Base-by-base conservation (phyloP, 2,888 invertebrate genomes). In the Laothoe populi region DNA sequence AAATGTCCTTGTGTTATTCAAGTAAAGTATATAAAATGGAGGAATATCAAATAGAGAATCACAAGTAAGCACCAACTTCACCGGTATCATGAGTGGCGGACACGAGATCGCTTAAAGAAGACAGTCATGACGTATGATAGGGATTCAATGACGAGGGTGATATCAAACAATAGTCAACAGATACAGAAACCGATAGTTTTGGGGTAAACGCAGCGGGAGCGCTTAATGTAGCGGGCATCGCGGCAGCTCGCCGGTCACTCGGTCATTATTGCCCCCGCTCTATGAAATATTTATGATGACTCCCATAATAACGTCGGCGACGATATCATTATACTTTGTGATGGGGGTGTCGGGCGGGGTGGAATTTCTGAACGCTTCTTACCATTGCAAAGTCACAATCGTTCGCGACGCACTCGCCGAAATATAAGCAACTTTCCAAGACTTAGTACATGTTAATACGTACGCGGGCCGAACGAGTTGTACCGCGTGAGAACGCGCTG, bases 241-340 rank as follows among this genome's bases (percentile, higher is more conserved):
- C 64, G 66, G 71, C 74, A 73, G 70, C 75, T 70, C 66, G 81
- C 78, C 87, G 90, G 90, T 90, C 90, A 90, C 84, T 89, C 87
- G 91, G 90, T 90, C 92, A 91, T 91, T 90, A 91, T 89, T 86
- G 89, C 90, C 91, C 90, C 83, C 84, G 81, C 81, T 85, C 87
- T 90, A 92, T 92, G 92, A 92, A 93, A 93, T 92, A 93, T 92
- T 91, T 92, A 92, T 92, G 92, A 92, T 90, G 87, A 88, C 86
- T 90, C 86, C 88, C 88, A 91, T 89, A 90, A 93, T 91, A 92
- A 88, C 90, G 87, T 83, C 84, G 87, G 86, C 90, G 89, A 89
- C 89, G 92, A 88, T 88, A 89, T 91, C 93, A 93, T 93, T 93
- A 94, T 93, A 93, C 93, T 93, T 93, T 92, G 92, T 93, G 93